These are phyloP conservation scores for Branchipolynoe longqiensis DNA, from an alignment of 2,888 invertebrate genomes.

Conservation along the genomic window DNA sequence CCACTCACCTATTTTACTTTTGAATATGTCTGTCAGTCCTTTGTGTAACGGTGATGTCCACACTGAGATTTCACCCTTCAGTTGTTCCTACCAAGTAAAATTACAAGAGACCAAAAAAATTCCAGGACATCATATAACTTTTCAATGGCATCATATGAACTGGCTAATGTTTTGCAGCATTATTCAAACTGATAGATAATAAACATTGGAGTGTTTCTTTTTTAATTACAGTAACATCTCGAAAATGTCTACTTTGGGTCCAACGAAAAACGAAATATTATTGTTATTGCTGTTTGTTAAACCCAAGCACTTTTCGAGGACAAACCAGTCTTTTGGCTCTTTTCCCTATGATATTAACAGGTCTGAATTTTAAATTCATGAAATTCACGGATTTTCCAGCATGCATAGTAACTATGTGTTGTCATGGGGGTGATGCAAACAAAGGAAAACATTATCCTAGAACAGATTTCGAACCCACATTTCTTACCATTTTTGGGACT, in stretches of 20 bases:
- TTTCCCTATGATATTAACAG: background rate
- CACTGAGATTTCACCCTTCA: background rate
- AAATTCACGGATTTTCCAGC: background rate
- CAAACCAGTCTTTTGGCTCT: too few relatives aligned
- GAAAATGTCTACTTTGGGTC: too few relatives aligned
- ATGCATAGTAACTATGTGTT: background rate
- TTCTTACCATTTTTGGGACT: too few relatives aligned
- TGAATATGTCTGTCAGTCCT: slow-evolving; percentile 31
- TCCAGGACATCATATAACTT: background rate
- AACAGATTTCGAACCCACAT: too few relatives aligned
- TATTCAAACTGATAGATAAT: background rate
- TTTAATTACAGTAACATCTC: too few relatives aligned
- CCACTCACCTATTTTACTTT: slow-evolving; percentile 48
- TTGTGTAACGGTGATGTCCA: slow-evolving; percentile 27
- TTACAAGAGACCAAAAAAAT: background rate
- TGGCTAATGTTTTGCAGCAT: background rate
- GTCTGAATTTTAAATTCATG: background rate
- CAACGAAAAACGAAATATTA: too few relatives aligned
- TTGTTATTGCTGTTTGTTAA: too few relatives aligned
- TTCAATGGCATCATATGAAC: background rate
- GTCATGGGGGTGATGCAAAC: background rate
- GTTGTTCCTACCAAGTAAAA: background rate
- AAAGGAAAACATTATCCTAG: too few relatives aligned
- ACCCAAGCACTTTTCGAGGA: too few relatives aligned
- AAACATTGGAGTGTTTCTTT: background rate